phyloP scores from a whole-genome alignment of 2,888 invertebrate genomes.

The Carabus problematicus region DNA sequence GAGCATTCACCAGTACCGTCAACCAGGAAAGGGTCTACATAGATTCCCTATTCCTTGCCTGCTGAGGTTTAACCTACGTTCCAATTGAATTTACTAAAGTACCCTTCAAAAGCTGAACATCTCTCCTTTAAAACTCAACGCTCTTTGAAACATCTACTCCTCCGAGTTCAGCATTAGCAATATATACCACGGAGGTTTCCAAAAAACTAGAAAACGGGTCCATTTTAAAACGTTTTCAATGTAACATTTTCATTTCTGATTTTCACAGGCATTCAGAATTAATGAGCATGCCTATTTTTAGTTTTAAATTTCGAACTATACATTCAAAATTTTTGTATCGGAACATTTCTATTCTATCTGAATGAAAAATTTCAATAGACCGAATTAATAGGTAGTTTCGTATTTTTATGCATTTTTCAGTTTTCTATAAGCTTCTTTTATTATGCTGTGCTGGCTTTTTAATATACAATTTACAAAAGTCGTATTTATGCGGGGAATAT shows the following conservation, averaged over 20 bases:
- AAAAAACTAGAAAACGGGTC: background rate
- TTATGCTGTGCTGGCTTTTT: no score
- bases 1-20: background rate
- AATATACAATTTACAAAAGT: no score
- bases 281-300: no score
- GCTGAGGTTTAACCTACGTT: background rate
- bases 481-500: no score
- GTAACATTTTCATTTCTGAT: background rate
- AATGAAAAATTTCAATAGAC: no score
- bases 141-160: constrained; percentile 1
- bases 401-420: no score
- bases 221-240: constrained; percentile 4
- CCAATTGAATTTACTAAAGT: constrained; percentile 14
- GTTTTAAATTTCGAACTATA: no score
- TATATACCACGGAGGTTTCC: background rate
- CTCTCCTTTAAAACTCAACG: background rate
- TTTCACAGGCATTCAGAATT: no score
- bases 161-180: background rate
- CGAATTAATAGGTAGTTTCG: constrained; percentile 5
- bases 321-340: no score
- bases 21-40: background rate
- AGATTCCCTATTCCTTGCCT: background rate
- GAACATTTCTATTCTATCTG: no score
- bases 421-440: no score
- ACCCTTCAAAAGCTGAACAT: background rate